A percentile compares a stretch with the other conserved stretches of the same genome.
Evolutionary conservation across 1,140 invertebrate genomes (phyloP).

Genomic region (Aphaenogaster floridana): DNA sequence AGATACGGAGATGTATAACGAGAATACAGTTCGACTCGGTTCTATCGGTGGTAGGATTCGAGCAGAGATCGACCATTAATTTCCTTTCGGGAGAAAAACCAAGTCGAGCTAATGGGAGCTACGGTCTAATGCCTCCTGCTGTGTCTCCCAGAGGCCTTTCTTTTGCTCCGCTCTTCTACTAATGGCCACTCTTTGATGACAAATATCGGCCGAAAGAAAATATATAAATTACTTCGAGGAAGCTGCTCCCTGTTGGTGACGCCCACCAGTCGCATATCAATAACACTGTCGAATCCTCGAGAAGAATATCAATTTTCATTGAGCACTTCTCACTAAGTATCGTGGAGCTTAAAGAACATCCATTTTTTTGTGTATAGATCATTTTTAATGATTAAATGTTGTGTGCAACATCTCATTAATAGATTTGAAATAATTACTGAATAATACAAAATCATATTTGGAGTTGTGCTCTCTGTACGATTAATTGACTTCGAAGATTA

Average conservation of each 20-base stretch:
- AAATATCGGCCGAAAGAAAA: slow-evolving; percentile 86
- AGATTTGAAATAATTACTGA: not conserved
- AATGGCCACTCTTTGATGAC: slow-evolving; percentile 87
- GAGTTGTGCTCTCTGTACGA: not conserved
- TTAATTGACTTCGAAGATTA: not conserved
- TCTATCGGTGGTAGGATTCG: slow-evolving; percentile 57
- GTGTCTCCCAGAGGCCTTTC: slow-evolving; percentile 82
- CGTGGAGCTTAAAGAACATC: not conserved
- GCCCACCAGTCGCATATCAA: slow-evolving; percentile 66
- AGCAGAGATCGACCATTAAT: slow-evolving; percentile 84
- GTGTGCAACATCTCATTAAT: not conserved
- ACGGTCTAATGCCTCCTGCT: slow-evolving; percentile 86
- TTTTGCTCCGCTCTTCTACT: slow-evolving; percentile 82
- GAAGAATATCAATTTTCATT: slow-evolving; percentile 13
- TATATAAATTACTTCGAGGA: slow-evolving; percentile 85
- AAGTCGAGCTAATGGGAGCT: slow-evolving; percentile 84
- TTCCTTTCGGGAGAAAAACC: slow-evolving; percentile 84
- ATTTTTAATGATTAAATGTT: not conserved
- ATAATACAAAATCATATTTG: not conserved
- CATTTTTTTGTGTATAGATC: not conserved
- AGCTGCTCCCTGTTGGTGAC: slow-evolving; percentile 79
- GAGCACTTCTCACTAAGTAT: not conserved
- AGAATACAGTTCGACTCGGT: slow-evolving; percentile 4
- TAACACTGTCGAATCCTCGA: slow-evolving; percentile 25
- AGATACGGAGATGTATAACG: not conserved